A percentile compares a stretch with the other conserved stretches of the same genome.
phyloP scores from a whole-genome alignment of 2,797 vertebrate genomes.

The Mus spretus region DNA sequence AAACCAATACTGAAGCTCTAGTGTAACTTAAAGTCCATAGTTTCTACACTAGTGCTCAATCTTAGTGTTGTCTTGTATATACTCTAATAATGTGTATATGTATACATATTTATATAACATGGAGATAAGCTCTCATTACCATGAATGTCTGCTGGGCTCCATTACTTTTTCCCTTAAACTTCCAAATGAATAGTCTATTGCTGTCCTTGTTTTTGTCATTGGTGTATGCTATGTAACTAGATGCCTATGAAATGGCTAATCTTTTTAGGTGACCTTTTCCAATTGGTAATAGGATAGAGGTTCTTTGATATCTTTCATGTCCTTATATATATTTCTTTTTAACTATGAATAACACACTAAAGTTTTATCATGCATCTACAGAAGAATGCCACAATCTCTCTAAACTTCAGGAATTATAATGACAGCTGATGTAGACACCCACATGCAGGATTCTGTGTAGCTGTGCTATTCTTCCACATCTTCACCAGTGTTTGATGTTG shows the following conservation, averaged over 20 bases:
- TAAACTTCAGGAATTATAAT: not conserved
- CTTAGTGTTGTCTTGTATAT: not conserved
- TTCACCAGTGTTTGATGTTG: not conserved
- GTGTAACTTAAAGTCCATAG: not conserved
- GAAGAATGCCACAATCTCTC: not conserved
- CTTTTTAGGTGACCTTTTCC: not conserved
- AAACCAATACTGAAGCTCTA: not conserved
- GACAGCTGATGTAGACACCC: not conserved
- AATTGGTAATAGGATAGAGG: not conserved
- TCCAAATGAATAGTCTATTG: not conserved
- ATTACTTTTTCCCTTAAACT: not conserved
- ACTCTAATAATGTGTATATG: not conserved
- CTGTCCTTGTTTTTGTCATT: not conserved
- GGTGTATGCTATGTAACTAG: not conserved
- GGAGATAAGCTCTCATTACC: not conserved
- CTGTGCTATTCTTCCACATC: not conserved
- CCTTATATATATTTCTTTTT: not conserved
- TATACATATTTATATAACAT: not conserved
- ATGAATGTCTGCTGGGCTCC: not conserved
- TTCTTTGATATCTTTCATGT: not conserved
- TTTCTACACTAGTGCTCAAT: not conserved
- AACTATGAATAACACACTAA: not conserved
- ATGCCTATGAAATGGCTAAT: not conserved
- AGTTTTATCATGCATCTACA: not conserved
- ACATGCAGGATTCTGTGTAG: not conserved